These are phyloP conservation scores for Sebastes minor DNA, from an alignment of 2,797 vertebrate genomes.

Conservation along the genomic window DNA sequence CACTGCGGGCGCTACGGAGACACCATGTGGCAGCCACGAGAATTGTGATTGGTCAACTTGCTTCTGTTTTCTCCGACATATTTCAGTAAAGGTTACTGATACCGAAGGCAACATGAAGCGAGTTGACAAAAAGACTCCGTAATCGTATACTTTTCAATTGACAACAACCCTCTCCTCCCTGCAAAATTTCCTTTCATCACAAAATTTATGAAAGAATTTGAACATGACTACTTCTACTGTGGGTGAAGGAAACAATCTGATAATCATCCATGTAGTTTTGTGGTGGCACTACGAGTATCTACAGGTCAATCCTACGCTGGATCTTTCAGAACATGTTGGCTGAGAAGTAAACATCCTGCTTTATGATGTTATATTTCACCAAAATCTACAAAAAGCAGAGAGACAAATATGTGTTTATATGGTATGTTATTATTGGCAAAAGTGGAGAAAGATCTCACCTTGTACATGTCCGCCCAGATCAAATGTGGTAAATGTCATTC, in stretches of 20 bases:
- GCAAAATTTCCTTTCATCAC: too few species aligned
- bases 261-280: not conserved
- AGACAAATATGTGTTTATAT: not conserved
- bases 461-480: conserved; percentile 95
- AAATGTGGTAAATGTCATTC: conserved; percentile 98
- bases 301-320: not conserved
- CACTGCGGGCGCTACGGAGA: not conserved
- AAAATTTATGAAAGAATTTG: not conserved
- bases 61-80: not conserved
- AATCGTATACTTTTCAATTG: not conserved
- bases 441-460: conserved; percentile 80
- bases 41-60: not conserved
- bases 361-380: not conserved
- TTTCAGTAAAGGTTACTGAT: not conserved
- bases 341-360: not conserved
- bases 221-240: not conserved
- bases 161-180: not conserved
- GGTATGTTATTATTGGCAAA: not conserved
- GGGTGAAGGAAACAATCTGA: not conserved
- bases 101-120: not conserved
- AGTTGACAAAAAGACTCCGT: not conserved
- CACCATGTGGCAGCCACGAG: conserved; percentile 32
- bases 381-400: not conserved
- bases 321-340: not conserved
- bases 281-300: not conserved